Conservation (phyloP, 2,113 vertebrate genomes). For the Mixornis gularis region DNA sequence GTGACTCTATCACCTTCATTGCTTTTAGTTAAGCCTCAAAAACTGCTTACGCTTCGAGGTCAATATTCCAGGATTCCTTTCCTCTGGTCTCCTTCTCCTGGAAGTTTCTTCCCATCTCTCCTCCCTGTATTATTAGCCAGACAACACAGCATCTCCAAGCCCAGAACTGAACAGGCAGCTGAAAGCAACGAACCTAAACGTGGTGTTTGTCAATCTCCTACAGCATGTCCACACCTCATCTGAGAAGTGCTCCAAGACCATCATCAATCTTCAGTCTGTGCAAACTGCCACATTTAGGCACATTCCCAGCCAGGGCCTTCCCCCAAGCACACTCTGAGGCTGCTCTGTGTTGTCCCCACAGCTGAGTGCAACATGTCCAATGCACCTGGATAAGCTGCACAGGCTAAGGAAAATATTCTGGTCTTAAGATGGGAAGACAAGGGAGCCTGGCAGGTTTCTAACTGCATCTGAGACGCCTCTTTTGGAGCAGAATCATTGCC, state of each 20-base stretch:
- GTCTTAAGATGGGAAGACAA: neutral
- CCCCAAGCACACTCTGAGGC: neutral
- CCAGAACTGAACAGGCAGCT: neutral
- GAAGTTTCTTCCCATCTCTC: neutral
- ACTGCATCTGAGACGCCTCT: neutral
- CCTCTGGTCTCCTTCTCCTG: neutral
- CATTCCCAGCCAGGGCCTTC: neutral
- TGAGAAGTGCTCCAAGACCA: neutral
- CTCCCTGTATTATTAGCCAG: neutral
- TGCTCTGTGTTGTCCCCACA: neutral
- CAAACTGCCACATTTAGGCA: neutral
- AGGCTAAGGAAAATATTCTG: neutral
- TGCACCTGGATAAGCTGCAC: neutral
- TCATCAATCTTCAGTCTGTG: neutral
- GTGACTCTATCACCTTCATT: neutral
- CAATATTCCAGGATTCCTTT: neutral
- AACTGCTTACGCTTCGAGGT: neutral
- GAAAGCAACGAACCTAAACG: neutral
- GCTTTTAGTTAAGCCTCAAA: neutral
- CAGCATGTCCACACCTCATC: neutral
- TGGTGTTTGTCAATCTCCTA: neutral
- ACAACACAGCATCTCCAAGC: neutral
- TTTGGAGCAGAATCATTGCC: neutral
- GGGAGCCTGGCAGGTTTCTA: neutral
- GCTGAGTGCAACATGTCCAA: neutral